A percentile compares a stretch with the other conserved stretches of the same genome.
These are phyloP conservation scores for Probosciger aterrimus DNA, from an alignment of 2,113 vertebrate species.

Conservation along the genomic window DNA sequence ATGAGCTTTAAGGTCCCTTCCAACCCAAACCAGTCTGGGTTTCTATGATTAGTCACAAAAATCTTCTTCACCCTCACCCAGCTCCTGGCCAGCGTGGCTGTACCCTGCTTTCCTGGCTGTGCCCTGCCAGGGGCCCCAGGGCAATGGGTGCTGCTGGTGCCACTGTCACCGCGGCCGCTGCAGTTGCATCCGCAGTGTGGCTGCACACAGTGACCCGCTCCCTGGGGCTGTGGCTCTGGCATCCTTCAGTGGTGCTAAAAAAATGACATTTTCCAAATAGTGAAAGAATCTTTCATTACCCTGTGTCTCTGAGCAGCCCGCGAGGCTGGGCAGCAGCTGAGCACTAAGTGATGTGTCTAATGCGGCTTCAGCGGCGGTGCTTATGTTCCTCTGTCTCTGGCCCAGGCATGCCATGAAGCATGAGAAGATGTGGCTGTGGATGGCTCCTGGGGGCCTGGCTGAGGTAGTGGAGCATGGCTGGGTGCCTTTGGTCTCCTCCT, in stretches of 20 bases:
- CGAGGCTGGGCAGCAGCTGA: not conserved
- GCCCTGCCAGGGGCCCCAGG: too few species aligned
- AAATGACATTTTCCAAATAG: not conserved
- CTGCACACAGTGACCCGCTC: not conserved
- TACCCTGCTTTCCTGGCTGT: not conserved
- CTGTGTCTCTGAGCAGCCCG: not conserved
- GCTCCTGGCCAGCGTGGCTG: not conserved
- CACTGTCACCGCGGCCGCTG: fast-evolving
- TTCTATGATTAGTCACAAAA: not conserved
- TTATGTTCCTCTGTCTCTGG: not conserved
- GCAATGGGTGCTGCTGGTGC: fast-evolving
- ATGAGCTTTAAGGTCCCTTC: not conserved
- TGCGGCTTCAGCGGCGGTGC: not conserved
- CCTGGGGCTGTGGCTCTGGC: not conserved
- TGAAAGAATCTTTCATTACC: not conserved
- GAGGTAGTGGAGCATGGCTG: not conserved
- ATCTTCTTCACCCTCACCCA: not conserved
- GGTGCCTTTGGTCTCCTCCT: not conserved
- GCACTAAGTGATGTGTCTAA: not conserved
- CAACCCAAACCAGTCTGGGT: not conserved
- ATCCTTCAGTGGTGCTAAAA: not conserved
- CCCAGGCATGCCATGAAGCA: not conserved
- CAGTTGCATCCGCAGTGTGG: not conserved
- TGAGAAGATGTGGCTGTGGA: not conserved
- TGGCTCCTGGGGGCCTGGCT: not conserved